Base-by-base conservation (phyloP, 2,888 invertebrate species). In the Sabatieria punctata region DNA sequence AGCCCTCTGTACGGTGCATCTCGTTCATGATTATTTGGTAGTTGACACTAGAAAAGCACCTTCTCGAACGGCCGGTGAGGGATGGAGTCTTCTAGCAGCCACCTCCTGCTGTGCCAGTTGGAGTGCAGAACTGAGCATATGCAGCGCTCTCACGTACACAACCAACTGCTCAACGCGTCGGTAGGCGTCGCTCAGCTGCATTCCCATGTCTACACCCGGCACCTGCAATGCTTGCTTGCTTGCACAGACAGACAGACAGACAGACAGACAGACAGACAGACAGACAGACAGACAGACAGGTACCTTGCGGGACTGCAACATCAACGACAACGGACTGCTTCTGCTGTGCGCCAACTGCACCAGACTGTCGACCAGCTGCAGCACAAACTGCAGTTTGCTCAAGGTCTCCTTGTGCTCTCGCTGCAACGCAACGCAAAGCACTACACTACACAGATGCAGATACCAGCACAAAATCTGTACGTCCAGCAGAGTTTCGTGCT, bases 381-480 rank as follows among this genome's bases (percentile, higher is more conserved):
- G 74, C 53, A 95, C 89, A 72, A 95, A 97, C 73, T 91, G 86
- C 57, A 97, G 74, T 71, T 95, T 95, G 21, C 89, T 88, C 68
- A 97, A 75, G 40, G 86, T 89, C 68, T 89, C 88, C 72, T 88
- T 89, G 72, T 93, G 91, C 70, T 88, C 88, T 65, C 83, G 80
- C 78, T 82, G 71, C 1, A 69, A 65, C 44, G 30, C 49, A 52
- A 54, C 4, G n/a, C n/a, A n/a, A n/a, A n/a, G n/a, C n/a, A n/a
- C n/a, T n/a, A n/a, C n/a, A n/a, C n/a, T n/a, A n/a, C 15, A 43
- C 27, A 30, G n/a, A n/a, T n/a, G n/a, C n/a, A n/a, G n/a, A n/a
- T n/a, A n/a, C n/a, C n/a, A n/a, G n/a, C n/a, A n/a, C n/a, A n/a
- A n/a, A 15, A 11, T 30, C 8, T 15, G 30, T 30, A 30, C 80